Evolutionary conservation across 2,888 invertebrate species (phyloP).

Genomic region (Meiosimyza platycephala): DNA sequence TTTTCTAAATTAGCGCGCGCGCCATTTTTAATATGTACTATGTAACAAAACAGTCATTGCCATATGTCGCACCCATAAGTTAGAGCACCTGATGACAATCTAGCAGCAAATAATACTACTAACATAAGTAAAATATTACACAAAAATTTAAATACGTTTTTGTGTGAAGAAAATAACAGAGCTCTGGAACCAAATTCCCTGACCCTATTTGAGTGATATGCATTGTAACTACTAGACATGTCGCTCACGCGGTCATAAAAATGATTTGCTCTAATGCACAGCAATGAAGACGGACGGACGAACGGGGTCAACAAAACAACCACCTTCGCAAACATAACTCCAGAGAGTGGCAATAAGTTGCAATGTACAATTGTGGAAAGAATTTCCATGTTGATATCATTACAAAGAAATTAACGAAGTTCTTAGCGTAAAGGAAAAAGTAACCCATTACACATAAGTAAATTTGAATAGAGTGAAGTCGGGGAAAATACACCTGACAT

Average conservation of each 20-base stretch:
- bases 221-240: slow-evolving; percentile 20
- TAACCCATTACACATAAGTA: no score
- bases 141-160: no score
- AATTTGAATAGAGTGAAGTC: background rate
- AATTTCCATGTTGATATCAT: slow-evolving; percentile 31
- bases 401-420: slow-evolving; percentile 33
- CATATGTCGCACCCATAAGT: no score
- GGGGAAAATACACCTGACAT: slow-evolving; percentile 33
- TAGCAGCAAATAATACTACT: no score
- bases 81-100: no score
- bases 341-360: no score
- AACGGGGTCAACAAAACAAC: slow-evolving; percentile 32
- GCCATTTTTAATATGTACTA: no score
- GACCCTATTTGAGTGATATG: slow-evolving; percentile 8
- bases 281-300: slow-evolving; percentile 31
- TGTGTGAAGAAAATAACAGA: no score
- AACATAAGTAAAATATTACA: no score
- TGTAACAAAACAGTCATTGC: no score
- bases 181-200: no score
- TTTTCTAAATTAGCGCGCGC: no score
- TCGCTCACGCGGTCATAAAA: slow-evolving; percentile 36
- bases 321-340: slow-evolving; percentile 12
- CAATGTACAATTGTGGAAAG: background rate
- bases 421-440: background rate
- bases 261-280: slow-evolving; percentile 43